Conservation (phyloP, 2,113 vertebrate genomes). For the Alligator mississippiensis region DNA sequence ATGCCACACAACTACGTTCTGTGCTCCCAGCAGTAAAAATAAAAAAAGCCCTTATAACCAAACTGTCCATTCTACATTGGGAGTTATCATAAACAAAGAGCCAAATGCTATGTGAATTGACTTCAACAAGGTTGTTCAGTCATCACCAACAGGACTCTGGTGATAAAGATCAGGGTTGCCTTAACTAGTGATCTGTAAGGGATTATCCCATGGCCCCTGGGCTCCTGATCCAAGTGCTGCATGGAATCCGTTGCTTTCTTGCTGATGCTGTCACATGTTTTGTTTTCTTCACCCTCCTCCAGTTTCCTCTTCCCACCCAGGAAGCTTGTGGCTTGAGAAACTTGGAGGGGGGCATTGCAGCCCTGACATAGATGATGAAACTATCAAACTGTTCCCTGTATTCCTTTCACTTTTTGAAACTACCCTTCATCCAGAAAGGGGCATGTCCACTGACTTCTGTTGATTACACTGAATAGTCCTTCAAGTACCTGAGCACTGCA, state of each 20-base stretch:
- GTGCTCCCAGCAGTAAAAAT: fast-evolving
- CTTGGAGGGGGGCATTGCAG: neutral
- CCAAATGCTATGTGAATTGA: neutral
- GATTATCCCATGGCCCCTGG: too few relatives aligned
- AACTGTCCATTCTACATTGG: neutral
- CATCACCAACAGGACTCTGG: neutral
- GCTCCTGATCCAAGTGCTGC: too few relatives aligned
- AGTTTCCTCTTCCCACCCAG: too few relatives aligned
- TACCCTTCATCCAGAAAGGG: neutral
- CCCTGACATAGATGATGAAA: neutral
- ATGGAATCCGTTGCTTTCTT: too few relatives aligned
- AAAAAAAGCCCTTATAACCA: too few relatives aligned
- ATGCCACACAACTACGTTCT: fast-evolving
- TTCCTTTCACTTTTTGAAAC: neutral
- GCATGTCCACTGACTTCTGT: neutral
- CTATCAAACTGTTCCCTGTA: neutral
- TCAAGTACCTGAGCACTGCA: neutral
- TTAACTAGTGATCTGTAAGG: too few relatives aligned
- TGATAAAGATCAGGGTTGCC: too few relatives aligned
- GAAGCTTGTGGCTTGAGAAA: too few relatives aligned
- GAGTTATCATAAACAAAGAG: neutral
- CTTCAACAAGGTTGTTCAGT: neutral
- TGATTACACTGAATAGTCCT: neutral
- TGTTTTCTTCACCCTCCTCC: too few relatives aligned
- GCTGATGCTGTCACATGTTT: too few relatives aligned